Evolutionary conservation across 2,797 vertebrate species (phyloP), one percentile per base, ranked within the genome.

Genomic region (Anomalospiza imberbis): DNA sequence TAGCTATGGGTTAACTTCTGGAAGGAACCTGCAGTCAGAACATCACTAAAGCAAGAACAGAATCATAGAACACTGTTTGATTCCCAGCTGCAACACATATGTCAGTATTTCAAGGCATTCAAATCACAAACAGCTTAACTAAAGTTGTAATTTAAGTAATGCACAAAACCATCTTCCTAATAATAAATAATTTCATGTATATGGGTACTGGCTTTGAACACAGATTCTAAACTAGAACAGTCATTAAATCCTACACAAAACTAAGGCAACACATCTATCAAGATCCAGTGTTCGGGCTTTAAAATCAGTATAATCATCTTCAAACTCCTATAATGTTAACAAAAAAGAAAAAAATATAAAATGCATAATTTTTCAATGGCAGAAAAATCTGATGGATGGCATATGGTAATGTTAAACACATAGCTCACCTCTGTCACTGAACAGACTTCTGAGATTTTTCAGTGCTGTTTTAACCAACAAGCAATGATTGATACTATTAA

Each of bases 231-330:
- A 80, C 98, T 98, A 66, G 87, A 98, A 92, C 97, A 98, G 95
- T 98, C 98, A 78, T 97, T 96, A 97, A 99, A 99, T 90, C 96
- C 98, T 87, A 95, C 95, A 90, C 96, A 98, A 36, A 99, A 99
- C 91, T 40, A 94, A 97, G 66, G 98, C 98, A 89, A 99, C 97
- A 36, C 85, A 85, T 88, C 97, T 96, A 91, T 98, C 98, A 94
- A 98, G 97, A 93, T 98, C 97, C 88, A 96, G 25, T 67, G 95
- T 97, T 96, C 97, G 98, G 60, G 88, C 88, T 96, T 98, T 98
- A 95, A 98, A 98, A 71, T 93, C 61, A 45, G 67, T 67, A 83
- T 98, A 98, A 84, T 98, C 89, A 10, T 93, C 94, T 97, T 98
- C 98, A 97, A 98, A 99, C 65, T 97, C 97, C 98, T 98, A 31